Evolutionary conservation across 2,888 invertebrate genomes (phyloP), one percentile per base, ranked within the genome.

Genomic region (Muscina levida): DNA sequence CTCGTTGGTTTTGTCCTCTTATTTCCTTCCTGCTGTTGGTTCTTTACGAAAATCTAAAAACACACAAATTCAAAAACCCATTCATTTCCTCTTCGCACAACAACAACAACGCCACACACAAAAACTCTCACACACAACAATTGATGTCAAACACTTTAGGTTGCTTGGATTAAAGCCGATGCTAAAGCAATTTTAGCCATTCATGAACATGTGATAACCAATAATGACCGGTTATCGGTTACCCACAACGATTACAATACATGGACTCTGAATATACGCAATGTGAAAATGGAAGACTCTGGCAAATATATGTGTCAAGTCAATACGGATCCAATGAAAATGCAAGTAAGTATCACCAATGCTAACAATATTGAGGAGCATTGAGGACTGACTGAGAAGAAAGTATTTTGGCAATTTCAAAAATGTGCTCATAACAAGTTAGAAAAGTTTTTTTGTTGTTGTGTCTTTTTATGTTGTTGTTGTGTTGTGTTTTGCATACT

Each of bases 261-360:
- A 86, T 97, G 97, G 97, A 97, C 97, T 81, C 93, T 97, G 85
- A 95, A 95, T 91, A 96, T 97, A 89, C 93, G 95, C 85, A 94
- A 94, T 85, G 97, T 96, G 85, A 94, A 94, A 89, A 92, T 95
- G 86, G 96, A 96, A 89, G 97, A 97, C 91, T 92, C 96, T 82
- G 97, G 97, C 86, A 94, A 95, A 90, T 97, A 97, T 91, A 97
- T 97, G 97, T 97, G 97, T 92, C 97, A 97, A 93, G 96, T 97
- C 88, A 97, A 97, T 91, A 97, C 97, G 77, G 95, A 97, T 91
- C 97, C 97, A 62, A 96, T 97, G 96, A 96, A 96, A 92, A 97
- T 96, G 94, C 97, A 97, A 95, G 97, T 96, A 92, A 87, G 87
- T 87, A 62, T 22, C 11, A 48, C n/a, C n/a, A 44, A 11, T n/a